A percentile compares a stretch with the other conserved stretches of the same genome.
Evolutionary conservation across 2,797 vertebrate species (phyloP).

Genomic region (Falco novaeseelandiae): DNA sequence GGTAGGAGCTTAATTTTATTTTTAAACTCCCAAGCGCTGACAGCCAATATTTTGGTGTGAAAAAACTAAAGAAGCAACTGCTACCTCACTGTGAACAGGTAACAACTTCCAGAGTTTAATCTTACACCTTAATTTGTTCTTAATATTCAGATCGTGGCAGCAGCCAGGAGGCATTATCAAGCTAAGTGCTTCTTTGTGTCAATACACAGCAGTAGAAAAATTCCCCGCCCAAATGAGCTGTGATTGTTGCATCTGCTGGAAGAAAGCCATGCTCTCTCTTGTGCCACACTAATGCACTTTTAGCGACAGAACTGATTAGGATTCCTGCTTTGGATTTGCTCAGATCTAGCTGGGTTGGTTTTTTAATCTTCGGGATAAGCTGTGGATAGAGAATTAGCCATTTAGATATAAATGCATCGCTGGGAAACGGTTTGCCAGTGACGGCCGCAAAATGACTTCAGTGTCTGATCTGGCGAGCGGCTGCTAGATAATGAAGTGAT

Average conservation of each 20-base stretch:
- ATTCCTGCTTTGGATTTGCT: conserved; percentile 54
- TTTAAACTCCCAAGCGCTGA: not conserved
- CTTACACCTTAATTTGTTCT: conserved; percentile 51
- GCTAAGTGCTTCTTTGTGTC: conserved; percentile 62
- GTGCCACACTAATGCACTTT: conserved; percentile 9
- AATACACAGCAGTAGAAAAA: conserved; percentile 43
- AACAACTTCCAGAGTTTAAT: conserved; percentile 36
- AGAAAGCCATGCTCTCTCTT: conserved; percentile 15
- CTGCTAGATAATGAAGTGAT: conserved; percentile 15
- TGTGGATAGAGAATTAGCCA: conserved; percentile 5
- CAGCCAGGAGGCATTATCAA: conserved; percentile 46
- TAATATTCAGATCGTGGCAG: conserved; percentile 30
- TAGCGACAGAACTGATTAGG: conserved; percentile 27
- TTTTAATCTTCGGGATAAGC: conserved; percentile 62
- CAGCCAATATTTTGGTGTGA: conserved; percentile 14
- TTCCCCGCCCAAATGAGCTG: conserved; percentile 41
- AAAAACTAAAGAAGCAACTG: conserved; percentile 30
- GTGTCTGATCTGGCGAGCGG: not conserved
- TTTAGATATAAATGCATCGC: not conserved
- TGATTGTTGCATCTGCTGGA: conserved; percentile 46
- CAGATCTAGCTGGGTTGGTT: not conserved
- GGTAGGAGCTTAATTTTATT: not conserved
- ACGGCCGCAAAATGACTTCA: not conserved
- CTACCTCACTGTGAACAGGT: conserved; percentile 1
- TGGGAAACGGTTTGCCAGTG: conserved; percentile 6